Percentiles rank a stretch among this genome's conserved stretches.
phyloP scores from a whole-genome alignment of 2,113 vertebrate species.

The Ictalurus punctatus region DNA sequence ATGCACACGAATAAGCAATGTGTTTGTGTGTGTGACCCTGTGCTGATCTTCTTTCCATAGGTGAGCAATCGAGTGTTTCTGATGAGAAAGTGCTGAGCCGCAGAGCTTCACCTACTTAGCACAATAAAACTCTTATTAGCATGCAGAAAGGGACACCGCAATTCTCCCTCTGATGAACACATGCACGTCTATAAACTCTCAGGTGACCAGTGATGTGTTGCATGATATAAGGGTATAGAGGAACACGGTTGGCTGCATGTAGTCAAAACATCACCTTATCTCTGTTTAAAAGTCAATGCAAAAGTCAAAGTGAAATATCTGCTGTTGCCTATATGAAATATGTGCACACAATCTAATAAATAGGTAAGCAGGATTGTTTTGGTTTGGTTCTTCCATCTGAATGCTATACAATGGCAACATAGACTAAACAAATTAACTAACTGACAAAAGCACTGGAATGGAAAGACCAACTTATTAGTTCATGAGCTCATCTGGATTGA shows the following conservation, averaged over 20 bases:
- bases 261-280: constrained; percentile 28
- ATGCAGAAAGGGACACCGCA: constrained; percentile 30
- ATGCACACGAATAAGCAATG: constrained; percentile 18
- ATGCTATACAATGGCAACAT: constrained; percentile 27
- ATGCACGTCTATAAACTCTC: constrained; percentile 11
- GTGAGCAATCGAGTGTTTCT: constrained; percentile 32
- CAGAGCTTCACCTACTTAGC: constrained; percentile 44
- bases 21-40: not conserved
- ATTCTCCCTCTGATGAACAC: constrained; percentile 26
- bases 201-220: constrained; percentile 41
- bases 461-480: constrained; percentile 52
- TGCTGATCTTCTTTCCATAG: constrained; percentile 31
- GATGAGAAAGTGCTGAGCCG: constrained; percentile 46
- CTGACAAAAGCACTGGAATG: constrained; percentile 45
- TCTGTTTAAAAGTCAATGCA: constrained; percentile 38
- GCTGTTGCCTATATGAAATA: constrained; percentile 9
- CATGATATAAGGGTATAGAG: constrained; percentile 25
- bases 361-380: constrained; percentile 5
- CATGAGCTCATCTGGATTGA: constrained; percentile 58
- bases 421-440: constrained; percentile 48
- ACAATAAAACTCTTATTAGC: constrained; percentile 48
- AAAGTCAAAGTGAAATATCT: constrained; percentile 31
- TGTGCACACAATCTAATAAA: constrained; percentile 12
- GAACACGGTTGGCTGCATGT: constrained; percentile 24
- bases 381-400: constrained; percentile 21